phyloP scores from a whole-genome alignment of 2,113 vertebrate genomes.

The Cebus imitator region DNA sequence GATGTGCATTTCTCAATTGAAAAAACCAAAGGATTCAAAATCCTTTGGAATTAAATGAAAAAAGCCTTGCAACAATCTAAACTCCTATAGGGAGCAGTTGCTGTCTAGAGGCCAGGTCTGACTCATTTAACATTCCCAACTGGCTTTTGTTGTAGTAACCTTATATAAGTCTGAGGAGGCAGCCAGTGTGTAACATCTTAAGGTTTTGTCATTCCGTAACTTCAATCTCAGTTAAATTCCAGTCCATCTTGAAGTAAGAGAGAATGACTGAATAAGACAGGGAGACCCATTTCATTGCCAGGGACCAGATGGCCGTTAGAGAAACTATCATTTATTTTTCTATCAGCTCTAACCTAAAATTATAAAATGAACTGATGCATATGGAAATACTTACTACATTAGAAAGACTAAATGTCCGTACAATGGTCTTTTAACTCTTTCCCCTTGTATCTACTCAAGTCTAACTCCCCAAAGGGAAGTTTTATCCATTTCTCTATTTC shows the following conservation, averaged over 20 bases:
- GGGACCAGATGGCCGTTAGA: not conserved
- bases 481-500: not conserved
- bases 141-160: not conserved
- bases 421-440: not conserved
- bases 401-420: not conserved
- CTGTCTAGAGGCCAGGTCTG: not conserved
- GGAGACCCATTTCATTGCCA: not conserved
- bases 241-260: conserved; percentile 41
- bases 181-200: not conserved
- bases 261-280: not conserved
- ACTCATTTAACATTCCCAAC: conserved; percentile 42
- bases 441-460: not conserved
- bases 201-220: not conserved
- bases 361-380: not conserved
- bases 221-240: not conserved
- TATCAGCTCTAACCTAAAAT: not conserved
- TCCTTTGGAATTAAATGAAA: not conserved
- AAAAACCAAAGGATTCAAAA: not conserved
- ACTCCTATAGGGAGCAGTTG: not conserved
- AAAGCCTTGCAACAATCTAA: not conserved
- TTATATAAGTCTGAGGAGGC: conserved; percentile 23
- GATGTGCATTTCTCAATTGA: not conserved
- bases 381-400: not conserved
- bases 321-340: not conserved
- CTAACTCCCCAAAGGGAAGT: not conserved